A percentile compares a stretch with the other conserved stretches of the same genome.
Evolutionary conservation across 2,797 vertebrate genomes (phyloP).

Genomic region (Gymnodraco acuticeps): DNA sequence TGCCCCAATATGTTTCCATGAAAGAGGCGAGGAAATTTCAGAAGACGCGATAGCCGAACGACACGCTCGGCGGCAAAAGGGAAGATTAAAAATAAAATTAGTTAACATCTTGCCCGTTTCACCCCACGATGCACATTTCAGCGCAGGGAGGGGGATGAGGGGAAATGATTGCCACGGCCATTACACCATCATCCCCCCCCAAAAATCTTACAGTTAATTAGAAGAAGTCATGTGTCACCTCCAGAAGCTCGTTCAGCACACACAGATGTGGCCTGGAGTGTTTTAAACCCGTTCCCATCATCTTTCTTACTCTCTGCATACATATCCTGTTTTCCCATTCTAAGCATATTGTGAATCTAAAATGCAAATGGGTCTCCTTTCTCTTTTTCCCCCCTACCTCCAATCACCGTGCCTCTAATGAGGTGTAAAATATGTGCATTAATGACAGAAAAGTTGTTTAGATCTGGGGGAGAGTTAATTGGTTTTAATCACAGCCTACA

Average conservation of each 20-base stretch:
- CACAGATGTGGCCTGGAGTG: conserved; percentile 86
- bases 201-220: conserved; percentile 81
- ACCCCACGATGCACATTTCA: conserved; percentile 88
- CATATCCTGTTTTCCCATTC: conserved; percentile 63
- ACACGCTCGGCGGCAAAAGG: conserved; percentile 92
- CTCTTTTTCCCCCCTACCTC: conserved; percentile 65
- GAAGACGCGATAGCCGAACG: conserved; percentile 92
- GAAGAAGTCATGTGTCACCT: conserved; percentile 81
- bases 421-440: conserved; percentile 91
- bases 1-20: conserved; percentile 99
- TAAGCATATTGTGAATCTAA: conserved; percentile 84
- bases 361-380: conserved; percentile 84
- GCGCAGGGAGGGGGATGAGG: conserved; percentile 23
- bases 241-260: conserved; percentile 77
- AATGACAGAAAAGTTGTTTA: conserved; percentile 94
- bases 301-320: conserved; percentile 46
- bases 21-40: conserved; percentile 99
- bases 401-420: conserved; percentile 87
- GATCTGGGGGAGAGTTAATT: conserved; percentile 93
- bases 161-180: conserved; percentile 52
- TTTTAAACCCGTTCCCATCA: conserved; percentile 73
- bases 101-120: conserved; percentile 92
- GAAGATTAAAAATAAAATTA: conserved; percentile 95
- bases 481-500: conserved; percentile 94
- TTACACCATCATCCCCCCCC: conserved; percentile 34